Conservation (phyloP, 2,888 invertebrate species). For the Hirudinaria manillensis region DNA sequence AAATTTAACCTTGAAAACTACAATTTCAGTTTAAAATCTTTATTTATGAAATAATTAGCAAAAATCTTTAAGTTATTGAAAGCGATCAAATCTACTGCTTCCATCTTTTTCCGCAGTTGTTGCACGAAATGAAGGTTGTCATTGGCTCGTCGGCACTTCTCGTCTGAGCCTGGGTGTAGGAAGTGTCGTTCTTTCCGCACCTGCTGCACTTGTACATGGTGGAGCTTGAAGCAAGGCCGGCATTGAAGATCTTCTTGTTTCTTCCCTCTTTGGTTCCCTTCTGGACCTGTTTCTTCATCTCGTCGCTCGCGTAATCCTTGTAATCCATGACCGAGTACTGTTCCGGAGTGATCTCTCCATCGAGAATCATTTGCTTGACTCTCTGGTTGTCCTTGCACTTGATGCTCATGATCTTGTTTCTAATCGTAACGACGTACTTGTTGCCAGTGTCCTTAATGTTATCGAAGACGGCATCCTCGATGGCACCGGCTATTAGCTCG, state of each 20-base stretch:
- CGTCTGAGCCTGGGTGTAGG: constrained; percentile 96
- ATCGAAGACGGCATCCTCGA: constrained; percentile 64
- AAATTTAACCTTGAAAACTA: too few species aligned
- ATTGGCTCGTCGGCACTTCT: constrained; percentile 99
- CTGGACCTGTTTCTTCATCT: constrained; percentile 86
- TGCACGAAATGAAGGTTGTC: constrained; percentile 98
- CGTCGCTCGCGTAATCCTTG: constrained; percentile 98
- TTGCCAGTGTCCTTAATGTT: constrained; percentile 90
- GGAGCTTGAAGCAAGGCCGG: constrained; percentile 79
- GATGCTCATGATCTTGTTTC: constrained; percentile 92
- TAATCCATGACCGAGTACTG: constrained; percentile 89
- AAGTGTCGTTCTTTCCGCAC: constrained; percentile 92
- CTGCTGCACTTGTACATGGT: constrained; percentile 94
- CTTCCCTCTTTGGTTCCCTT: constrained; percentile 94
- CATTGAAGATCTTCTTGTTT: constrained; percentile 92
- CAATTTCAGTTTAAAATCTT: too few species aligned
- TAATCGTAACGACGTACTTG: constrained; percentile 89
- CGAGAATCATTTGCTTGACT: constrained; percentile 80
- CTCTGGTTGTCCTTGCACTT: constrained; percentile 92
- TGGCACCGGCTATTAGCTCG: constrained; percentile 46
- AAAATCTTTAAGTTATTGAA: too few species aligned
- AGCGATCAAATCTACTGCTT: constrained; percentile 57
- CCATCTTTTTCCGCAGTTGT: constrained; percentile 96
- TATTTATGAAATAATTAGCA: too few species aligned
- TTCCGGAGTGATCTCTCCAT: constrained; percentile 74